Evolutionary conservation across 2,113 vertebrate species (phyloP), one percentile per base, ranked within the genome.

Genomic region (Sula dactylatra): DNA sequence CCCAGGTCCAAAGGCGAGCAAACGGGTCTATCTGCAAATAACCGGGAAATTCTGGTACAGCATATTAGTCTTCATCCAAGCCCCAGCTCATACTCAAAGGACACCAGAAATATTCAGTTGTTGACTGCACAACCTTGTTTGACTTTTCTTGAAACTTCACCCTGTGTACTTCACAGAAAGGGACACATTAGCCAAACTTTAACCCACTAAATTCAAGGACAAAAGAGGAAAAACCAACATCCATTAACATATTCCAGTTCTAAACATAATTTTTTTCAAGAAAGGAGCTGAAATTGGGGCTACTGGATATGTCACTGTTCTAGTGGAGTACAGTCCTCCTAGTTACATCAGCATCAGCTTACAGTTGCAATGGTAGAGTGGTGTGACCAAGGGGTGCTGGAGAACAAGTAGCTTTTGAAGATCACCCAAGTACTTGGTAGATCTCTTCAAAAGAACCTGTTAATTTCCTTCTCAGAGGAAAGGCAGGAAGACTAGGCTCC

Each of bases 331-430:
- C 7, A 78, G 5, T 22, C 25, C 34, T 78, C 32, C 29, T n/a
- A 9, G 50, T 5, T 25, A 9, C 22, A 42, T 11, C 17, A n/a
- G 2, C 8, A 2, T 31, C 18, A 12, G 7, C 16, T 44, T 17
- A 32, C 4, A 26, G 31, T 32, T 54, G 11, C 20, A 58, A 16
- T 12, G 3, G 18, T 24, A 67, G 15, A 61, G 11, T 17, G 2
- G 0, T 6, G 7, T 13, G 18, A 66, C 17, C 9, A n/a, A 79
- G 6, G 5, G 8, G 1, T 29, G 6, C 25, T 78, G 15, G 11
- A 86, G 13, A 65, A 13, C 20, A 62, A 16, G 2, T 6, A 45
- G 9, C 9, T 67, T 65, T 45, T 24, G 7, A 73, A 61, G 40
- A 56, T 13, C 27, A 45, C 15, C 27, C 6, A 62, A n/a, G 7